Evolutionary conservation across 1,140 invertebrate genomes (phyloP).

Genomic region (Solenopsis invicta): DNA sequence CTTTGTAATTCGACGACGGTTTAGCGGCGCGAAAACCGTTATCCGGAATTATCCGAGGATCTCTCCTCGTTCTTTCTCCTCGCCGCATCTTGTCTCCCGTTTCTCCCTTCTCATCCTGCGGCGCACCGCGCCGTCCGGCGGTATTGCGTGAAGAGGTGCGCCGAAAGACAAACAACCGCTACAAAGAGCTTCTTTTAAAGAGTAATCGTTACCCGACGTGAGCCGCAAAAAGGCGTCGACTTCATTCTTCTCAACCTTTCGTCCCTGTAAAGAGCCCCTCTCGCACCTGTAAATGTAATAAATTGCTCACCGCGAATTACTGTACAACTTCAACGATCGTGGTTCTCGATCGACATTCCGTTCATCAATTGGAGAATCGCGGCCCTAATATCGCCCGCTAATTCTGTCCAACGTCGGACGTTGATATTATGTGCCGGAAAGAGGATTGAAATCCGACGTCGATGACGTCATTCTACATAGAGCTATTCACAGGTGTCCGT

Average conservation of each 20-base stretch:
- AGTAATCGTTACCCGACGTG: slow-evolving; percentile 54
- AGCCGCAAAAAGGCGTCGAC: slow-evolving; percentile 14
- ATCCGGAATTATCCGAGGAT: slow-evolving; percentile 69
- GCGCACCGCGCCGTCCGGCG: not conserved
- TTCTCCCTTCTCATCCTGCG: slow-evolving; percentile 19
- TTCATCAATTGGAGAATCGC: slow-evolving; percentile 2
- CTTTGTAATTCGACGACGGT: slow-evolving; percentile 74
- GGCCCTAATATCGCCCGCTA: not conserved
- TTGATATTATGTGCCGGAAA: slow-evolving; percentile 34
- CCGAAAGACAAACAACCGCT: slow-evolving; percentile 56
- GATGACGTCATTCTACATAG: slow-evolving; percentile 42
- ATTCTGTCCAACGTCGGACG: slow-evolving; percentile 14
- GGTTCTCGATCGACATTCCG: not conserved
- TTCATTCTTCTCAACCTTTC: slow-evolving; percentile 10
- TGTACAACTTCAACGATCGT: not conserved
- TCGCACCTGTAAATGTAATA: slow-evolving; percentile 21
- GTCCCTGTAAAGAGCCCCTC: not conserved
- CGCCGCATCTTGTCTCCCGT: not conserved
- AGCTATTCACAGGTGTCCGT: slow-evolving; percentile 42
- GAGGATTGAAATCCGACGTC: slow-evolving; percentile 40
- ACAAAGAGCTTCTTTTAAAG: slow-evolving; percentile 68
- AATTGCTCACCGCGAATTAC: slow-evolving; percentile 3
- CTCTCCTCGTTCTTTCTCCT: slow-evolving; percentile 55
- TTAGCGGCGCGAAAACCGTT: slow-evolving; percentile 73
- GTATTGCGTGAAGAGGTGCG: slow-evolving; percentile 21